A percentile compares a stretch with the other conserved stretches of the same genome.
These are phyloP conservation scores for Psittacula derbiana DNA, from an alignment of 2,797 vertebrate species.

Conservation along the genomic window DNA sequence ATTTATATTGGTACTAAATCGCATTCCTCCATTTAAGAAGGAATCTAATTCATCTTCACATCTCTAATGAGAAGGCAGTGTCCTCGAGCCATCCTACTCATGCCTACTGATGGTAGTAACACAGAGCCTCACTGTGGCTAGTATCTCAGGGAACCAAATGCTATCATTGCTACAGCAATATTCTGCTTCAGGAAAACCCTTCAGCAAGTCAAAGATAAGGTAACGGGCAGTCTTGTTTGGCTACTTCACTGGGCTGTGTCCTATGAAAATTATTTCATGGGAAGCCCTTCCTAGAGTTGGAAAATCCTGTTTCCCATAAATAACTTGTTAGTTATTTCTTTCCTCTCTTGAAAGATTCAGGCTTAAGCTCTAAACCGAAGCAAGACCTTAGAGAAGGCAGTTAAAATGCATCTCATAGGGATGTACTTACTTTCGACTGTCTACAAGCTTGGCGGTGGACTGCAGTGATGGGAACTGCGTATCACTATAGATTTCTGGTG, in stretches of 20 bases:
- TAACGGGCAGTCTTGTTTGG: background rate
- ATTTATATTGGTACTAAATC: background rate
- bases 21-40: background rate
- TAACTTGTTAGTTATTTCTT: background rate
- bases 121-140: background rate
- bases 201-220: background rate
- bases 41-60: background rate
- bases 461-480: constrained; percentile 94
- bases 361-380: background rate
- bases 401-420: accelerated
- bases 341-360: background rate
- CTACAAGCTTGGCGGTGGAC: constrained; percentile 92
- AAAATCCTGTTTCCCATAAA: background rate
- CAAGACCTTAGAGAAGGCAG: background rate
- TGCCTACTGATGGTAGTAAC: background rate
- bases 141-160: background rate
- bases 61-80: background rate
- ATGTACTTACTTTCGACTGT: constrained; percentile 90
- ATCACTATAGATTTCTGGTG: constrained; percentile 94
- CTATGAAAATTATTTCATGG: background rate
- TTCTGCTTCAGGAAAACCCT: background rate
- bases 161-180: background rate
- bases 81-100: background rate
- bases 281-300: background rate
- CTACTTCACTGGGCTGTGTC: background rate